A percentile compares a stretch with the other conserved stretches of the same genome.
phyloP scores from a whole-genome alignment of 2,797 vertebrate genomes.

The Protosalanx chinensis region DNA sequence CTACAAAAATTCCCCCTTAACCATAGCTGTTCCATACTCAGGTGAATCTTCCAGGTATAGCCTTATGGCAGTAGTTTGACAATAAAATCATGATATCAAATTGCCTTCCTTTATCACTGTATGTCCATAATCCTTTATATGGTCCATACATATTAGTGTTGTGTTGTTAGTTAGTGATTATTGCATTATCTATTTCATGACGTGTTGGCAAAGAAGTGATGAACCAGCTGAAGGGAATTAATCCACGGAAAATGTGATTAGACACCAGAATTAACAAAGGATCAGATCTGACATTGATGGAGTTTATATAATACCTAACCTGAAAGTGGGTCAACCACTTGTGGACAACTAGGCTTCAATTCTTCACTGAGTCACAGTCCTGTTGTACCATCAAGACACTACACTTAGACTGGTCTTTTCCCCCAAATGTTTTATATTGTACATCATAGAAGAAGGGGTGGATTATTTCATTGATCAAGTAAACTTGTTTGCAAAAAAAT shows the following conservation, averaged over 20 bases:
- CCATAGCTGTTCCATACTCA: background rate
- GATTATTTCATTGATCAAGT: no score
- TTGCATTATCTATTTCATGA: slow-evolving; percentile 32
- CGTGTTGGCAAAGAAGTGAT: slow-evolving; percentile 7
- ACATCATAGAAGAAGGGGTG: no score
- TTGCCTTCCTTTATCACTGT: background rate
- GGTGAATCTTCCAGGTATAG: background rate
- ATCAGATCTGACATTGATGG: slow-evolving; percentile 27
- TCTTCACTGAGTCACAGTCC: background rate
- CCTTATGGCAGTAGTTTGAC: no score
- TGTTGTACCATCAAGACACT: slow-evolving; percentile 3
- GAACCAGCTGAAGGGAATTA: slow-evolving; percentile 38
- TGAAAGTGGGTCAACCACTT: slow-evolving; percentile 40
- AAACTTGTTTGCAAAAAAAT: no score
- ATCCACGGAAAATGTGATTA: slow-evolving; percentile 54
- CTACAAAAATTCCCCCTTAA: background rate
- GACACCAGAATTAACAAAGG: slow-evolving; percentile 30
- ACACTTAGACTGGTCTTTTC: background rate
- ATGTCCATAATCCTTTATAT: background rate
- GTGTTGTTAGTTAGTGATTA: no score
- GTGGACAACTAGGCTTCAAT: slow-evolving; percentile 3
- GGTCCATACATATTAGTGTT: background rate
- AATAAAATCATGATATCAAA: background rate
- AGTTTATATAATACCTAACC: slow-evolving; percentile 47
- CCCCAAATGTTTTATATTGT: background rate